Base-by-base conservation (phyloP, 1,140 invertebrate species). In the Rhopalosiphum padi region DNA sequence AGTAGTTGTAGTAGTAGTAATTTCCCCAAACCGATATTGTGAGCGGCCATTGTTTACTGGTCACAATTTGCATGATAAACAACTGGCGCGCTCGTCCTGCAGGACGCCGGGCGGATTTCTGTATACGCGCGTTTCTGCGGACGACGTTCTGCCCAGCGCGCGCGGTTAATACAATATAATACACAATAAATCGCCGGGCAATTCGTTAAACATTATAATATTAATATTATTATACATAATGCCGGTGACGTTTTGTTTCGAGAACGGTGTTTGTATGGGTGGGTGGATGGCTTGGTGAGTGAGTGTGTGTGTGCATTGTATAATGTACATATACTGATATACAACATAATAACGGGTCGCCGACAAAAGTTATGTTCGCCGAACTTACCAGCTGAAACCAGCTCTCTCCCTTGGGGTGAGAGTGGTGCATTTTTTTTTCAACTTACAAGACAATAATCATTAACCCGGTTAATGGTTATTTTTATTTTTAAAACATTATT, bases 31-130 rank as follows among this genome's bases (percentile, higher is more conserved):
- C 60, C 77, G 91, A 92, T 92, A 92, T 92, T 85, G 68, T 35
- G 91, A 92, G 25, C 41, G 46, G 91, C 91, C 68, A 92, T 92
- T 92, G 77, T 92, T 92, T 35, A 51, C 91, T 83, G 77, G 91
- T 25, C 43, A 92, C 77, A 77, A 92, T 92, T 92, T 92, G 91
- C 91, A 92, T 92, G 46, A 92, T 83, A 92, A 92, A 92, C 68
- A 83, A 92, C 91, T 21, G 25, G 30, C 9, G 46, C 46, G 91
- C 46, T 37, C 46, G n/a, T 82, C 35, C 25, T 23, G 41, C 41
- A 41, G 21, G 90, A 43, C 68, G n/a, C 5, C 37, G 18, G 55
- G 25, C 6, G 41, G 53, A 77, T 77, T 60, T 43, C 37, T 43
- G 83, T 86, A 11, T n/a, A 86, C 85, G 25, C 8, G 46, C 21